phyloP scores from a whole-genome alignment of 2,888 invertebrate genomes.

The Eulithis testata region DNA sequence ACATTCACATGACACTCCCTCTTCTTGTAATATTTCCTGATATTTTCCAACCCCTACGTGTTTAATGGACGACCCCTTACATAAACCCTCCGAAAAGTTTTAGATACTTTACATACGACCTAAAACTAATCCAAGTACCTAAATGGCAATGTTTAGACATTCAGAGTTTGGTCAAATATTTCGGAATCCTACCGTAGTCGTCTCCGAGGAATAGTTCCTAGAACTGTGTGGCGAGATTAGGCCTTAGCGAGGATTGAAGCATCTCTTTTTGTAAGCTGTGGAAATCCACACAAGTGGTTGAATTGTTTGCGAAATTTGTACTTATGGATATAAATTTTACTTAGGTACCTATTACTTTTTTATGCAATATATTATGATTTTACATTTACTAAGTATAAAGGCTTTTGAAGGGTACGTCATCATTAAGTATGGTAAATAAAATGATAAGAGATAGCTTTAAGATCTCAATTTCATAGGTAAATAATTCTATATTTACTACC shows the following conservation, averaged over 20 bases:
- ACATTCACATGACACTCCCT: too few species aligned
- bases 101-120: background rate
- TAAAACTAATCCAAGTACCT: slow-evolving; percentile 1
- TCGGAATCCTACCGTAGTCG: slow-evolving; percentile 10
- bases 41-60: too few species aligned
- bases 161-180: slow-evolving; percentile 28
- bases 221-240: slow-evolving; percentile 28
- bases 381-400: background rate
- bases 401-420: background rate
- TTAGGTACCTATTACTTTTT: background rate
- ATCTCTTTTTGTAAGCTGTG: slow-evolving; percentile 14
- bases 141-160: slow-evolving; percentile 31
- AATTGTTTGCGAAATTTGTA: slow-evolving; percentile 1
- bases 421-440: background rate
- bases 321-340: background rate
- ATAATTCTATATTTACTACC: too few species aligned
- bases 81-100: background rate
- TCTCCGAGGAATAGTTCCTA: slow-evolving; percentile 29
- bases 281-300: background rate
- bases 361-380: too few species aligned
- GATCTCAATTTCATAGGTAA: background rate
- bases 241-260: slow-evolving; percentile 10
- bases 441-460: background rate
- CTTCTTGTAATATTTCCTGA: too few species aligned
- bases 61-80: too few species aligned